phyloP scores from a whole-genome alignment of 2,113 vertebrate species.

The Thymallus thymallus region DNA sequence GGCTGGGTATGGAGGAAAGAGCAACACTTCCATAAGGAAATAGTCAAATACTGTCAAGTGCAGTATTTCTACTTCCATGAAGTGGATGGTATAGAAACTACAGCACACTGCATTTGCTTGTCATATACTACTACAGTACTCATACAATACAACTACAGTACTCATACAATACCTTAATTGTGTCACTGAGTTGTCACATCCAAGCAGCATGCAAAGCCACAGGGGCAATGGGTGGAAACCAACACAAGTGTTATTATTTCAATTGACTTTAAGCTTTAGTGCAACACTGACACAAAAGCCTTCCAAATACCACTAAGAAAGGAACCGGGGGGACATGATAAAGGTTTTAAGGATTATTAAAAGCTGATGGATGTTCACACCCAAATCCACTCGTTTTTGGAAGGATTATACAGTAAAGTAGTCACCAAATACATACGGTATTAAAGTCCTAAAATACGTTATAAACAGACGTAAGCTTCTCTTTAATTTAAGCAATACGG shows the following conservation, averaged over 20 bases:
- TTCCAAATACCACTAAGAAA: conserved; percentile 8
- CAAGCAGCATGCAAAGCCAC: conserved; percentile 57
- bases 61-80: neutral
- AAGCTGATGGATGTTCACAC: conserved; percentile 32
- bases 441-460: conserved; percentile 41
- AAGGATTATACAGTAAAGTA: conserved; percentile 43
- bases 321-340: conserved; percentile 26
- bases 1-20: neutral
- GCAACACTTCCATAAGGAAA: neutral
- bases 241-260: conserved; percentile 44
- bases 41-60: neutral
- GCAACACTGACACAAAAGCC: conserved; percentile 20
- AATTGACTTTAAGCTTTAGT: neutral
- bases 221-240: conserved; percentile 21
- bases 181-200: conserved; percentile 56
- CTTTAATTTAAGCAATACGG: conserved; percentile 44
- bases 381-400: conserved; percentile 42
- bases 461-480: conserved; percentile 45
- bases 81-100: neutral
- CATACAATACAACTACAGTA: neutral
- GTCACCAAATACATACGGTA: conserved; percentile 28
- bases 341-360: conserved; percentile 37
- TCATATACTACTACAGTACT: too few species aligned
- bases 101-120: too few species aligned
- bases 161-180: conserved; percentile 56